Evolutionary conservation across 37 sponge, comb jelly and placozoan genomes (phyloP).

Genomic region (Beroe ovata): DNA sequence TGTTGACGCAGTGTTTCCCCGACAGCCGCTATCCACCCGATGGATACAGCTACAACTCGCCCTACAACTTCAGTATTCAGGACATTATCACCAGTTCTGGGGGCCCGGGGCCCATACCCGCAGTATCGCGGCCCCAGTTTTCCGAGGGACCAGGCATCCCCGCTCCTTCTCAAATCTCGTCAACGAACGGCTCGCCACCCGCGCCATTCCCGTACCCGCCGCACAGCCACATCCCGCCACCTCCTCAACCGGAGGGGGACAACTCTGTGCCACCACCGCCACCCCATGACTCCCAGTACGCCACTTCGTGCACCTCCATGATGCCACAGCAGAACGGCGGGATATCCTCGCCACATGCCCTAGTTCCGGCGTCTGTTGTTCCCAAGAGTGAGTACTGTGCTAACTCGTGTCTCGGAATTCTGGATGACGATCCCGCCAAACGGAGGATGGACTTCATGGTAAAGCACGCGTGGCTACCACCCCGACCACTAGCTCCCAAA

Average conservation of each 20-base stretch:
- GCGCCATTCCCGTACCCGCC: conserved; percentile 13
- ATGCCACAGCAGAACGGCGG: conserved; percentile 8
- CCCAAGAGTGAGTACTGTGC: conserved; percentile 29
- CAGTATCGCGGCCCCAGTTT: neutral
- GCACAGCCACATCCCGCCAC: conserved; percentile 24
- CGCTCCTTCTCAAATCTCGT: neutral
- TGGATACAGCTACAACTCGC: conserved; percentile 28
- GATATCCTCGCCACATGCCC: neutral
- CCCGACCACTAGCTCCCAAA: conserved; percentile 25
- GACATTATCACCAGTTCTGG: conserved; percentile 26
- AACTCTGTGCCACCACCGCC: neutral
- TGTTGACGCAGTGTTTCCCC: neutral
- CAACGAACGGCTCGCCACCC: neutral
- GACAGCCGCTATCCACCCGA: conserved; percentile 26
- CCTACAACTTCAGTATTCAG: conserved; percentile 34
- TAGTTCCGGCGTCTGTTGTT: neutral
- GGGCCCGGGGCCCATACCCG: conserved; percentile 21
- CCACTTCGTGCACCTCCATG: conserved; percentile 1
- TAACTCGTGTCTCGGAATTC: conserved; percentile 6
- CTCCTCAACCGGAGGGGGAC: conserved; percentile 6
- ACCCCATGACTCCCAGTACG: neutral
- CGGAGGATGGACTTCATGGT: conserved; percentile 38
- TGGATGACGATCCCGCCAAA: conserved; percentile 12
- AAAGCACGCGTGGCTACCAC: conserved; percentile 30
- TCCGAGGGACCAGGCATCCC: conserved; percentile 3